phyloP scores from a whole-genome alignment of 2,888 invertebrate species.

The Boloria selene region DNA sequence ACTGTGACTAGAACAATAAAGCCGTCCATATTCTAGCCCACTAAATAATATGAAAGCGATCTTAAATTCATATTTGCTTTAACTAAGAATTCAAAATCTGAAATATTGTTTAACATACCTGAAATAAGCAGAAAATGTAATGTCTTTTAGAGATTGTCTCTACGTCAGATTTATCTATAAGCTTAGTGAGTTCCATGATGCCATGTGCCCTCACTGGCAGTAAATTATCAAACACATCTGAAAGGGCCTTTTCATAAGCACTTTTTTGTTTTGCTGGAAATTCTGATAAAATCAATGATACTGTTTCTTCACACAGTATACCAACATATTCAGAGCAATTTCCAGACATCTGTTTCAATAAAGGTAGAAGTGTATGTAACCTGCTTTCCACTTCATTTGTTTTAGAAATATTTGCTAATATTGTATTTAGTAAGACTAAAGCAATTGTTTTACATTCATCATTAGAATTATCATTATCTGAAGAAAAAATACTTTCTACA shows the following conservation, averaged over 20 bases:
- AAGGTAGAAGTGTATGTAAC: constrained; percentile 57
- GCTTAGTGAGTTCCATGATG: constrained; percentile 86
- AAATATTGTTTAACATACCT: constrained; percentile 73
- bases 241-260: constrained; percentile 84
- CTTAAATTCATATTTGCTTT: too few species aligned
- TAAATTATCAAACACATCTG: constrained; percentile 86
- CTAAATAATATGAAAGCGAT: too few species aligned
- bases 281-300: constrained; percentile 56
- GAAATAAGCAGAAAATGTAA: constrained; percentile 86
- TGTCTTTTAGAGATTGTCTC: constrained; percentile 85
- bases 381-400: constrained; percentile 45
- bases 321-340: constrained; percentile 53
- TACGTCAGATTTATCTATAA: constrained; percentile 85
- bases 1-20: too few species aligned
- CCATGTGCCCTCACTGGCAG: constrained; percentile 93
- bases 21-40: too few species aligned
- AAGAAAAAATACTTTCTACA: constrained; percentile 61
- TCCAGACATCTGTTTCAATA: constrained; percentile 52
- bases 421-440: constrained; percentile 67
- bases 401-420: constrained; percentile 60
- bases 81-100: too few species aligned
- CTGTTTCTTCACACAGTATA: constrained; percentile 64
- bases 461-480: constrained; percentile 48
- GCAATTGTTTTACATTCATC: constrained; percentile 71
- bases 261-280: constrained; percentile 50